phyloP scores from a whole-genome alignment of 2,797 vertebrate species.

The Gymnothorax reevesii region DNA sequence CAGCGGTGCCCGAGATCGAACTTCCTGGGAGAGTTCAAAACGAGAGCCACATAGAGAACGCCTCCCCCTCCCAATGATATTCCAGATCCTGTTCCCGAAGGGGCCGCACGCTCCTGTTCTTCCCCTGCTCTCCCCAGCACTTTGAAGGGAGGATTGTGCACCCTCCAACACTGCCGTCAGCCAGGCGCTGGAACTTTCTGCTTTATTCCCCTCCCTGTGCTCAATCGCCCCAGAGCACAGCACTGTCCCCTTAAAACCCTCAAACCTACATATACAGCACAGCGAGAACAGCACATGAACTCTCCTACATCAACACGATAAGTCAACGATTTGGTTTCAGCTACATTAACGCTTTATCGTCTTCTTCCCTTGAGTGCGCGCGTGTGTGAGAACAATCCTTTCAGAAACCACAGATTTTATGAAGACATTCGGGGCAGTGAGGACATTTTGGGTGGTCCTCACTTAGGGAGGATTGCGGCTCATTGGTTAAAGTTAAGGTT shows the following conservation, averaged over 20 bases:
- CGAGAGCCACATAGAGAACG: constrained; percentile 15
- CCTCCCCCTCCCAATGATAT: neutral
- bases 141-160: constrained; percentile 22
- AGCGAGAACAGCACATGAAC: neutral
- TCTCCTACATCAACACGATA: neutral
- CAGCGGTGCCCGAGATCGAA: constrained; percentile 11
- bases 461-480: no score
- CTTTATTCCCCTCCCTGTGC: constrained; percentile 24
- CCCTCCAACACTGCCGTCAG: constrained; percentile 18
- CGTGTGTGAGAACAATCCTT: no score
- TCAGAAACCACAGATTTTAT: no score
- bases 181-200: constrained; percentile 23
- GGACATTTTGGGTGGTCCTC: no score
- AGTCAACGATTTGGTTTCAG: neutral
- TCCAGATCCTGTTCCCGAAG: constrained; percentile 27
- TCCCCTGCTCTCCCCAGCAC: constrained; percentile 17
- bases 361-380: neutral
- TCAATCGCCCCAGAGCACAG: constrained; percentile 28
- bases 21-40: constrained; percentile 32
- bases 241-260: constrained; percentile 21
- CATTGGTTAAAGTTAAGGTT: no score
- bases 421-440: no score
- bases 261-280: neutral
- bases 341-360: neutral
- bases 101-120: constrained; percentile 1